These are phyloP conservation scores for Junonia oenone DNA, from an alignment of 2,888 invertebrate species.

Conservation along the genomic window DNA sequence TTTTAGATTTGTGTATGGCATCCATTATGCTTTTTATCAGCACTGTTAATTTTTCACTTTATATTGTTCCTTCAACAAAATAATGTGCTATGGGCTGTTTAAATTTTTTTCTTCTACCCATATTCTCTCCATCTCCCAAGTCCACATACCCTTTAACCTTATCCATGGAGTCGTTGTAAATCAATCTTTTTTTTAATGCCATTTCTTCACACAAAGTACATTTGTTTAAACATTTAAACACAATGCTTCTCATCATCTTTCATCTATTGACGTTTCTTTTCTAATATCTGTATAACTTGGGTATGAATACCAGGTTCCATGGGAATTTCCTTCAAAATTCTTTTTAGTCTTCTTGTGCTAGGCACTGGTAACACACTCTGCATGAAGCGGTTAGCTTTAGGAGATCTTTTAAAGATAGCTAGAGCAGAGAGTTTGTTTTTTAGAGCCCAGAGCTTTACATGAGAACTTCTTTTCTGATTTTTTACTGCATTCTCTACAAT, in stretches of 20 bases:
- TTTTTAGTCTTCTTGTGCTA: too few species aligned
- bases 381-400: too few species aligned
- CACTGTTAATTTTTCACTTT: constrained; percentile 15
- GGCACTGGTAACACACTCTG: too few species aligned
- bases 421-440: not conserved
- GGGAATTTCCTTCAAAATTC: too few species aligned
- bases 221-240: too few species aligned
- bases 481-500: not conserved
- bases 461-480: not conserved
- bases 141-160: too few species aligned
- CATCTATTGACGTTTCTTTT: too few species aligned
- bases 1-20: not conserved
- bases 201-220: constrained; percentile 31
- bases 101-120: constrained; percentile 14
- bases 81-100: constrained; percentile 32
- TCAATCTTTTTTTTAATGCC: not conserved
- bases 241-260: not conserved
- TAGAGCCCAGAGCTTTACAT: not conserved
- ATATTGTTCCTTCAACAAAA: constrained; percentile 28
- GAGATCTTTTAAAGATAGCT: too few species aligned
- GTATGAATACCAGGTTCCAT: too few species aligned
- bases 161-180: constrained; percentile 14
- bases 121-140: constrained; percentile 21
- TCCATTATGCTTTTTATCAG: constrained; percentile 20
- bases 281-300: too few species aligned